phyloP scores from a whole-genome alignment of 2,888 invertebrate genomes.

The Calameuta pallipes region DNA sequence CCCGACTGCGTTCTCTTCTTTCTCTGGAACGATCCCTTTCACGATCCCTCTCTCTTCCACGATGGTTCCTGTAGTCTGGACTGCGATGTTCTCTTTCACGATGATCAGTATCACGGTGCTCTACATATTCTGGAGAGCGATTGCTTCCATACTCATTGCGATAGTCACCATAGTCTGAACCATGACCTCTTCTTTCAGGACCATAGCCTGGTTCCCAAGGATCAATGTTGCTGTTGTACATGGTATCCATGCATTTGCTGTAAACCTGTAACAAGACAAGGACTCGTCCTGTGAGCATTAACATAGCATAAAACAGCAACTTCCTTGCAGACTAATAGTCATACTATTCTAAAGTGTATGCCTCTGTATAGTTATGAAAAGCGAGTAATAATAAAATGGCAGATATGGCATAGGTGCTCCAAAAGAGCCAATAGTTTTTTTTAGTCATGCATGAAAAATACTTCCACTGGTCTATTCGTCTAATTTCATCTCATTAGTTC shows the following conservation, averaged over 20 bases:
- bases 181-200: constrained; percentile 50
- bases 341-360: background rate
- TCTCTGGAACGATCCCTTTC: constrained; percentile 60
- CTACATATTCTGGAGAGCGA: constrained; percentile 55
- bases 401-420: background rate
- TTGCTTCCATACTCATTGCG: constrained; percentile 49
- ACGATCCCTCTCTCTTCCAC: constrained; percentile 57
- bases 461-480: background rate
- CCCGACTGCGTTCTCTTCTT: constrained; percentile 54
- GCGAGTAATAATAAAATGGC: background rate
- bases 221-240: constrained; percentile 60
- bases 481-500: background rate
- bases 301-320: background rate
- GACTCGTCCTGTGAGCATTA: background rate
- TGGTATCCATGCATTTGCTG: constrained; percentile 25
- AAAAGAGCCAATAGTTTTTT: background rate
- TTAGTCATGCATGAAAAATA: background rate
- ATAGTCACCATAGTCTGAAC: constrained; percentile 50
- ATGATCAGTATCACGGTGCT: constrained; percentile 34
- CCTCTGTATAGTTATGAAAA: background rate
- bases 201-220: constrained; percentile 64
- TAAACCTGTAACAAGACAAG: background rate
- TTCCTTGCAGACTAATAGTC: background rate
- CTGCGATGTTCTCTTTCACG: constrained; percentile 47
- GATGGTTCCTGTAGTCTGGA: constrained; percentile 59